These are phyloP conservation scores for Ictalurus punctatus DNA, from an alignment of 2,113 vertebrate genomes.

Conservation along the genomic window DNA sequence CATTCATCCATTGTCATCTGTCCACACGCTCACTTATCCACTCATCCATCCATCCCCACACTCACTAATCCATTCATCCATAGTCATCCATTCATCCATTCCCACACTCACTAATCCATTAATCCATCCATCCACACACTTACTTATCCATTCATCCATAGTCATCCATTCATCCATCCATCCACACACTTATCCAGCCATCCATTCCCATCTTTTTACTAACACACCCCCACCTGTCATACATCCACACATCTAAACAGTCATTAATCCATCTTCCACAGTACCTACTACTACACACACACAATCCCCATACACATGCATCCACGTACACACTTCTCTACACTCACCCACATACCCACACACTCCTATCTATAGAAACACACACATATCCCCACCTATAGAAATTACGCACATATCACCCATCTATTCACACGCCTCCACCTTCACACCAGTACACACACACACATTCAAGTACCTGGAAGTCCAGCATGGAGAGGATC, in stretches of 20 bases:
- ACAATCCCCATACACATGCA: neutral
- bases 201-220: neutral
- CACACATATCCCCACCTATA: neutral
- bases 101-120: constrained; percentile 17
- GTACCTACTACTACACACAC: neutral
- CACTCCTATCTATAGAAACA: neutral
- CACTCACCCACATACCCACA: neutral
- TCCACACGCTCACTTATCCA: neutral
- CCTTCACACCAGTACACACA: neutral
- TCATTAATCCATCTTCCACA: neutral
- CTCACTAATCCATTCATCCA: neutral
- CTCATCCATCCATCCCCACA: neutral
- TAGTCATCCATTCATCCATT: too few relatives aligned
- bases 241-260: constrained; percentile 1
- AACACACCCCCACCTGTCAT: neutral
- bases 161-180: neutral
- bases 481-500: constrained; percentile 85
- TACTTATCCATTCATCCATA: neutral
- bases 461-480: constrained; percentile 71
- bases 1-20: neutral
- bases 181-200: too few relatives aligned
- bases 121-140: neutral
- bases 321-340: neutral
- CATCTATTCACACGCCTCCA: neutral
- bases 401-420: too few relatives aligned